A percentile compares a stretch with the other conserved stretches of the same genome.
Evolutionary conservation across 1,140 invertebrate species (phyloP).

Genomic region (Caenorhabditis brenneri): DNA sequence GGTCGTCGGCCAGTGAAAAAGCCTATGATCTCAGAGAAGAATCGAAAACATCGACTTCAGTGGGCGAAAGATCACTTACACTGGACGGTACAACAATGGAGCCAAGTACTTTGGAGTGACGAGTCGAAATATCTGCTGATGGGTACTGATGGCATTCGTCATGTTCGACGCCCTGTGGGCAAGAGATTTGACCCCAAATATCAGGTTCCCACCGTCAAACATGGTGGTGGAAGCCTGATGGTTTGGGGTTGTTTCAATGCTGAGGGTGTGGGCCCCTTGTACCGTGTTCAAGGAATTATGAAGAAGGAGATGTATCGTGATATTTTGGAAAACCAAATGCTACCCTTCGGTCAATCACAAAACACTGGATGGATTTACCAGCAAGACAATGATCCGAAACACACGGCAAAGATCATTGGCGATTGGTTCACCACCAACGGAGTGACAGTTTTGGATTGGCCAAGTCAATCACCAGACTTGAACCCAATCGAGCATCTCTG

Average conservation of each 20-base stretch:
- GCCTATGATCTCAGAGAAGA: constrained; percentile 10
- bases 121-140: constrained; percentile 61
- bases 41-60: constrained; percentile 36
- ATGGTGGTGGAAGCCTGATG: constrained; percentile 68
- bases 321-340: constrained; percentile 41
- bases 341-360: neutral
- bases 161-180: constrained; percentile 56
- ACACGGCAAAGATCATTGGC: neutral
- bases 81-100: constrained; percentile 56
- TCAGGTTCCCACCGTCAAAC: constrained; percentile 69
- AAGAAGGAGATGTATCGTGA: constrained; percentile 50
- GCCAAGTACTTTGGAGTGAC: constrained; percentile 59
- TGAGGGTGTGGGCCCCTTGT: constrained; percentile 64
- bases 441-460: neutral
- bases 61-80: constrained; percentile 52
- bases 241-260: constrained; percentile 70
- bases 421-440: neutral
- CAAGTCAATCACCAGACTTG: neutral
- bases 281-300: constrained; percentile 70
- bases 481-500: constrained; percentile 16
- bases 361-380: neutral
- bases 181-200: constrained; percentile 56
- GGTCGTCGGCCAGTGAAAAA: neutral
- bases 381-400: constrained; percentile 42
- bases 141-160: constrained; percentile 43